Evolutionary conservation across 1,140 invertebrate species (phyloP).

Genomic region (Drosophila simulans): DNA sequence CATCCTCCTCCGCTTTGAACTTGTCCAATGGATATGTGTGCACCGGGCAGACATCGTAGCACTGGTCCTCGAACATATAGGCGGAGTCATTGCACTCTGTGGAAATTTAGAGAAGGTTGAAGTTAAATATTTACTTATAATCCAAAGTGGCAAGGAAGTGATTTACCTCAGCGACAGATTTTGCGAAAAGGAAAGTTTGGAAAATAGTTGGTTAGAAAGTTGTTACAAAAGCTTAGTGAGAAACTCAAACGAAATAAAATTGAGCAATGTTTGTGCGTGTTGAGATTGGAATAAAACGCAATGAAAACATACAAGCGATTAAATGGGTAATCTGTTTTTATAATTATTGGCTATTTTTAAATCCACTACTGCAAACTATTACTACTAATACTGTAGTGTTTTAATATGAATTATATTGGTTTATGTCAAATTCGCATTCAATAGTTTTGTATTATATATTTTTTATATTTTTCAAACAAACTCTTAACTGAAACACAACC

Average conservation of each 20-base stretch:
- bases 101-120: constrained; percentile 18
- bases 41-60: constrained; percentile 66
- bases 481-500: constrained; percentile 19
- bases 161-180: constrained; percentile 57
- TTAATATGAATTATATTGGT: too few species aligned
- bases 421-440: background rate
- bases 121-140: background rate
- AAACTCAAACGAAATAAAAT: background rate
- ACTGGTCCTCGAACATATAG: constrained; percentile 64
- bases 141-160: background rate
- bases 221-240: background rate
- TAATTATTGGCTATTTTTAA: background rate
- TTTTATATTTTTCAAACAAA: background rate
- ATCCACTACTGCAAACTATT: too few species aligned
- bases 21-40: constrained; percentile 57
- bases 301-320: background rate
- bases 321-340: background rate
- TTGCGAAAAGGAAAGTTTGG: constrained; percentile 8
- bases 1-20: constrained; percentile 10
- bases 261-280: constrained; percentile 13
- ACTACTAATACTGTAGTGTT: too few species aligned
- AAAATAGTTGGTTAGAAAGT: constrained; percentile 25
- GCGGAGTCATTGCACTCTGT: constrained; percentile 65
- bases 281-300: background rate
- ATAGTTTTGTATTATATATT: too few species aligned